Conservation (phyloP, 2,797 vertebrate genomes). For the Carcharodon carcharias region DNA sequence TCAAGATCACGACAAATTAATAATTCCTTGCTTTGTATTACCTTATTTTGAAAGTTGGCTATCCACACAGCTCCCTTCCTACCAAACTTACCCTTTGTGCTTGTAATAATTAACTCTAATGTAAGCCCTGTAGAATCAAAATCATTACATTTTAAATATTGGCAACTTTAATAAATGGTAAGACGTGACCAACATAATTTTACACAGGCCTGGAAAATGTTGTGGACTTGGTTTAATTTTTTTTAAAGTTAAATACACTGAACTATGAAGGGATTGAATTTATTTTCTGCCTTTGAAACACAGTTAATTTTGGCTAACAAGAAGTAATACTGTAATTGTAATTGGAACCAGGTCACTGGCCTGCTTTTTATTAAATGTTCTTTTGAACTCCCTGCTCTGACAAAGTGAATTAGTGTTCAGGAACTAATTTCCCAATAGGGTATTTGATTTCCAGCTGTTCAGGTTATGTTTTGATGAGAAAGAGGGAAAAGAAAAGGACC, state of each 20-base stretch:
- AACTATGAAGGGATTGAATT: conserved; percentile 5
- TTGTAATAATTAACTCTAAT: neutral
- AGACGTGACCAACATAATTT: neutral
- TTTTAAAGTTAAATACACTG: neutral
- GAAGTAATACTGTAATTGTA: conserved; percentile 41
- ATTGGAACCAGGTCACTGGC: conserved; percentile 49
- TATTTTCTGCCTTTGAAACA: conserved; percentile 25
- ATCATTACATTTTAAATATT: neutral
- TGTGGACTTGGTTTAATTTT: neutral
- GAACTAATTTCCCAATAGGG: conserved; percentile 50
- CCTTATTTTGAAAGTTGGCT: neutral
- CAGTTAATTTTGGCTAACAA: conserved; percentile 30
- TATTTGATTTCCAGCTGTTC: conserved; percentile 42
- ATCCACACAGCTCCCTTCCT: no score
- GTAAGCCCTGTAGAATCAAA: neutral
- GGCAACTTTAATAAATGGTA: conserved; percentile 7
- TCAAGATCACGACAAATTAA: neutral
- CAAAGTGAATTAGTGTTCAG: conserved; percentile 46
- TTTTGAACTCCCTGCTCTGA: conserved; percentile 42
- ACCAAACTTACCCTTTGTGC: neutral
- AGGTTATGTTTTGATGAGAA: neutral
- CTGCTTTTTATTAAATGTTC: conserved; percentile 39
- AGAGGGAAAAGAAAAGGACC: neutral
- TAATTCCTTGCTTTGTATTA: neutral
- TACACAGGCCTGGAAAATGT: neutral